These are phyloP conservation scores for Dromius quadrimaculatus DNA, from an alignment of 2,888 invertebrate species.

Conservation along the genomic window DNA sequence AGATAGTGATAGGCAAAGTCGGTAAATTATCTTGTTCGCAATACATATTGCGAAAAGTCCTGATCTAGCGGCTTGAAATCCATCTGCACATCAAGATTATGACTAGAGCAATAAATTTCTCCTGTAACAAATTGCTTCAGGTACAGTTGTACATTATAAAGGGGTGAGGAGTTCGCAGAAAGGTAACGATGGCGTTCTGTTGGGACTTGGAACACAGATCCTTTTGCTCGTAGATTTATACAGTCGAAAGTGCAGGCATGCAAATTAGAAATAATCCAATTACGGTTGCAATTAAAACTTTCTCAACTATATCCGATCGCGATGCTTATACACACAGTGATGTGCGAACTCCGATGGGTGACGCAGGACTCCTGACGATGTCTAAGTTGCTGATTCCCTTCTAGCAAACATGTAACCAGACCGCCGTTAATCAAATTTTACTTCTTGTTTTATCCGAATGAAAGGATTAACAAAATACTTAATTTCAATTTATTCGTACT, in stretches of 20 bases:
- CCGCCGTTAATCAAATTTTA: no score
- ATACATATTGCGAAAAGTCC: constrained; percentile 9
- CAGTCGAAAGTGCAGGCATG: constrained; percentile 47
- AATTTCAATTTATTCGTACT: no score
- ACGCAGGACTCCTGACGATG: neutral
- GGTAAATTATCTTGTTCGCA: no score
- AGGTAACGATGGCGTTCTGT: neutral
- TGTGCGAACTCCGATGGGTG: neutral
- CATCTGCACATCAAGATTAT: constrained; percentile 32
- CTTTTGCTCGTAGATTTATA: constrained; percentile 44
- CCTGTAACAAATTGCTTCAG: constrained; percentile 42
- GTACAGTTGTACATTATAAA: neutral
- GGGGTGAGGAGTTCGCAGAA: neutral
- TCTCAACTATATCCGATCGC: constrained; percentile 47
- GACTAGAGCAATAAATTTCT: constrained; percentile 31
- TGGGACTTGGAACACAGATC: constrained; percentile 31
- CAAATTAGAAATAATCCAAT: constrained; percentile 51
- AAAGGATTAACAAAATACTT: no score
- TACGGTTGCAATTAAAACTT: constrained; percentile 51
- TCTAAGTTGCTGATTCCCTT: no score
- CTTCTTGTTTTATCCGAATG: no score
- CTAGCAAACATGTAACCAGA: no score
- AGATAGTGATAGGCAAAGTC: no score
- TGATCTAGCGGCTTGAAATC: no score
- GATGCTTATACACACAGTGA: constrained; percentile 34